Evolutionary conservation across 2,113 vertebrate genomes (phyloP), one percentile per base, ranked within the genome.

Genomic region (Caranx melampygus): DNA sequence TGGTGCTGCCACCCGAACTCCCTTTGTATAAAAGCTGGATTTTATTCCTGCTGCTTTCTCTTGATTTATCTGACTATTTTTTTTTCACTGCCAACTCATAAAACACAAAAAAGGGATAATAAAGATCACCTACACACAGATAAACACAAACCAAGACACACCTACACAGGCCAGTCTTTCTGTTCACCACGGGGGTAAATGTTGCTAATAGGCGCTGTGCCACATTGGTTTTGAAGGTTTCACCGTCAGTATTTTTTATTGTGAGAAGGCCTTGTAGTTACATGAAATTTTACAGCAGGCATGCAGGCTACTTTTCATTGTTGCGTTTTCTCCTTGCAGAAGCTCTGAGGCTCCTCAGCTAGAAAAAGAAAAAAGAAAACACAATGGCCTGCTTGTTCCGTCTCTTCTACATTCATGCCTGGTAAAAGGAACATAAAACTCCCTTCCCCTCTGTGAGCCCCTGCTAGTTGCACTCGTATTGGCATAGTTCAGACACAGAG

Each of bases 281-380:
- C 89, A 87, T 87, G 85, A 84, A 62, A 84, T 89, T 82, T 83
- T 88, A 79, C 85, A 87, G 75, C 78, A 52, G 72, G 60, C 75
- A 70, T 66, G 64, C 61, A 86, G 86, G 75, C 79, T 63, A 26
- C 26, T 63, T 77, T 78, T 77, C 66, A 87, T 84, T 83, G 84
- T 84, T 84, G 68, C 84, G 67, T 78, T 86, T 80, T 49, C 75
- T 89, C 70, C 60, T 79, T 10, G 15, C 76, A 78, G 71, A 81
- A 76, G 83, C 91, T 89, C 85, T 60, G 6, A 90, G 90, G 89
- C 87, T 82, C 74, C 58, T 74, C 33, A 51, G 82, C 55, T 58
- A 44, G 63, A 78, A 79, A 15, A 31, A 5, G 31, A 47, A 45
- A 16, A 67, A 52, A 40, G 7, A 42, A 86, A 92, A 88, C 87